Evolutionary conservation across 1,140 invertebrate species (phyloP).

Genomic region (Pseudoatta argentina): DNA sequence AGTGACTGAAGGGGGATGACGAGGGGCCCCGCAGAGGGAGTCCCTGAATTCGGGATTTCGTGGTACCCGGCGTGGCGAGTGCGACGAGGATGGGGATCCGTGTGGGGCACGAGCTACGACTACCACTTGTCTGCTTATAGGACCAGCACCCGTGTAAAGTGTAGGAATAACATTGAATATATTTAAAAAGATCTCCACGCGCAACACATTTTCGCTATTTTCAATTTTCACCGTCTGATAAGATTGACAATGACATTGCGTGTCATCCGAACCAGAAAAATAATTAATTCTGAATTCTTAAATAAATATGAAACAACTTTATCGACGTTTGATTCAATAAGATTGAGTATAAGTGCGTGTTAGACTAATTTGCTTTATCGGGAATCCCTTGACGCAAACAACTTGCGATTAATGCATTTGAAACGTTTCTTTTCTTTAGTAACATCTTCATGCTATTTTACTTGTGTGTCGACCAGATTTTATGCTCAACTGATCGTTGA

Average conservation of each 20-base stretch:
- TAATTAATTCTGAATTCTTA: neutral
- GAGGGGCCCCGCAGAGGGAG: constrained; percentile 39
- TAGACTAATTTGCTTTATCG: neutral
- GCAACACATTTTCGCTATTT: neutral
- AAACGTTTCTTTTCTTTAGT: neutral
- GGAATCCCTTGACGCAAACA: neutral
- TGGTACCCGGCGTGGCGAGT: constrained; percentile 41
- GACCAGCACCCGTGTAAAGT: constrained; percentile 77
- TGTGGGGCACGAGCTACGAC: constrained; percentile 75
- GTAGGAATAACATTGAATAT: constrained; percentile 81
- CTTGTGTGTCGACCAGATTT: constrained; percentile 28
- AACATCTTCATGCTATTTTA: constrained; percentile 10
- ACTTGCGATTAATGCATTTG: neutral
- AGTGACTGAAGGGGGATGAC: constrained; percentile 74
- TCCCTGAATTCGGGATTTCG: constrained; percentile 57
- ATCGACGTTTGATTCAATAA: neutral
- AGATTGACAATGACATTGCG: neutral
- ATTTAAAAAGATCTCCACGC: constrained; percentile 61
- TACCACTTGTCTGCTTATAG: constrained; percentile 81
- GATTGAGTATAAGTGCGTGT: neutral
- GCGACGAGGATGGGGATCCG: constrained; percentile 61
- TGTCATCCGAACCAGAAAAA: neutral
- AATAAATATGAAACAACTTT: neutral
- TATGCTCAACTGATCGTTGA: constrained; percentile 59
- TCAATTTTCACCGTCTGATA: neutral